These are phyloP conservation scores for Pseudomugil tenellus DNA, from an alignment of 2,797 vertebrate genomes.

Conservation along the genomic window DNA sequence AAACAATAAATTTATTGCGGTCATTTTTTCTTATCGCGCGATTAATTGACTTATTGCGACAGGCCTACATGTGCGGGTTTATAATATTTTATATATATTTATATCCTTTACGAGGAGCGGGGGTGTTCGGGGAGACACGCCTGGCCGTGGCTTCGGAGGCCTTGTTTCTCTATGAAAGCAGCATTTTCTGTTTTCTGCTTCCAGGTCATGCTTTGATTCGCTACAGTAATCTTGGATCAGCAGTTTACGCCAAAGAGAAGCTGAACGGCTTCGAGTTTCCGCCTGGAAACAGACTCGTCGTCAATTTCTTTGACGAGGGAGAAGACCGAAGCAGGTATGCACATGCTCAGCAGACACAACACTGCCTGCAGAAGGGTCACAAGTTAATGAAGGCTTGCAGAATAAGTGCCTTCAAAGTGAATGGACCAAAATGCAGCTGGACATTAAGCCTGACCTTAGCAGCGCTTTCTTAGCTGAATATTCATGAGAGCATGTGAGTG, in stretches of 20 bases:
- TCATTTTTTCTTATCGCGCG: no score
- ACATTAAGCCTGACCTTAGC: no score
- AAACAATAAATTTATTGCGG: no score
- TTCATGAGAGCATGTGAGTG: slow-evolving; percentile 9
- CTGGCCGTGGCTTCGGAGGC: no score
- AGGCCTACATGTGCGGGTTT: no score
- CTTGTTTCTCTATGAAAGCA: no score
- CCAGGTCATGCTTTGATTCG: slow-evolving; percentile 92
- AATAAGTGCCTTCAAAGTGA: slow-evolving; percentile 8
- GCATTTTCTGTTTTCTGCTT: slow-evolving; percentile 6
- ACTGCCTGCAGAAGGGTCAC: not conserved
- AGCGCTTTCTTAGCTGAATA: slow-evolving; percentile 26
- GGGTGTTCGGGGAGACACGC: no score
- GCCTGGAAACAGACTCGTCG: slow-evolving; percentile 90
- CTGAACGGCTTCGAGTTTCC: slow-evolving; percentile 95
- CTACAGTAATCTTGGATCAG: slow-evolving; percentile 92
- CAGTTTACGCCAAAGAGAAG: slow-evolving; percentile 95
- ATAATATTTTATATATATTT: no score
- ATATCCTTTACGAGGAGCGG: no score
- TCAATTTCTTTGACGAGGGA: slow-evolving; percentile 90
- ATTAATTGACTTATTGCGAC: no score
- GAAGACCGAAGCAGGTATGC: slow-evolving; percentile 88
- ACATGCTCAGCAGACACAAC: not conserved
- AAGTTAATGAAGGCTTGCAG: not conserved
- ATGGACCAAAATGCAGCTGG: no score